Percentiles rank a stretch among this genome's conserved stretches.
These are phyloP conservation scores for Yoshiicerus persimilis DNA, from an alignment of 1,140 invertebrate genomes.

Conservation along the genomic window DNA sequence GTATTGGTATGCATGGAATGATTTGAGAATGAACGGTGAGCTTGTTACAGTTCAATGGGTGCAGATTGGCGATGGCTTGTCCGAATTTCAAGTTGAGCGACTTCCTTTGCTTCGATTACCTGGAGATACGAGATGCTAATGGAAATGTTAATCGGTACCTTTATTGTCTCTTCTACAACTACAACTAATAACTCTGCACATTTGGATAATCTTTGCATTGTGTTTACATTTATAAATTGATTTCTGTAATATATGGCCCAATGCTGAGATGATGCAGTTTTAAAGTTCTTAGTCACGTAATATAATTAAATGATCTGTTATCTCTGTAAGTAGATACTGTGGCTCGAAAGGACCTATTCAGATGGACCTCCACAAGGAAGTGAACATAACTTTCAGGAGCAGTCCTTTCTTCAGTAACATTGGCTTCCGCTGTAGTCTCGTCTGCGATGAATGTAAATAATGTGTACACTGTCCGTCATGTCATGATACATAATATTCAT, in stretches of 20 bases:
- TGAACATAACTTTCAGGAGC: constrained; percentile 34
- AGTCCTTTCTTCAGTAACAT: constrained; percentile 34
- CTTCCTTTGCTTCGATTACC: constrained; percentile 46
- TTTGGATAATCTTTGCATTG: not conserved
- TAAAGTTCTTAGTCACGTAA: not conserved
- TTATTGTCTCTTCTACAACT: not conserved
- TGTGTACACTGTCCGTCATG: no score
- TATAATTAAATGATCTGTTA: not conserved
- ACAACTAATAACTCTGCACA: not conserved
- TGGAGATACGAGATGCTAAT: constrained; percentile 38
- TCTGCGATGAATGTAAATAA: constrained; percentile 29
- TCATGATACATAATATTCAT: no score
- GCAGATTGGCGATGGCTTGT: constrained; percentile 27
- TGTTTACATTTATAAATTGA: not conserved
- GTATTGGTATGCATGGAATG: not conserved
- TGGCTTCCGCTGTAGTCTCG: constrained; percentile 40
- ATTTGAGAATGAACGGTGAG: not conserved
- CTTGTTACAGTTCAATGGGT: constrained; percentile 30
- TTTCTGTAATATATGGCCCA: not conserved
- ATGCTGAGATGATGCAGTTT: not conserved
- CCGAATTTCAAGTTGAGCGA: constrained; percentile 41
- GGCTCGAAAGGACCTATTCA: constrained; percentile 33
- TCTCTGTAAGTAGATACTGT: constrained; percentile 36
- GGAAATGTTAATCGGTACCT: constrained; percentile 29
- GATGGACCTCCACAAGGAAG: not conserved